Evolutionary conservation across 2,888 invertebrate species (phyloP).

Genomic region (Diloba caeruleocephala): DNA sequence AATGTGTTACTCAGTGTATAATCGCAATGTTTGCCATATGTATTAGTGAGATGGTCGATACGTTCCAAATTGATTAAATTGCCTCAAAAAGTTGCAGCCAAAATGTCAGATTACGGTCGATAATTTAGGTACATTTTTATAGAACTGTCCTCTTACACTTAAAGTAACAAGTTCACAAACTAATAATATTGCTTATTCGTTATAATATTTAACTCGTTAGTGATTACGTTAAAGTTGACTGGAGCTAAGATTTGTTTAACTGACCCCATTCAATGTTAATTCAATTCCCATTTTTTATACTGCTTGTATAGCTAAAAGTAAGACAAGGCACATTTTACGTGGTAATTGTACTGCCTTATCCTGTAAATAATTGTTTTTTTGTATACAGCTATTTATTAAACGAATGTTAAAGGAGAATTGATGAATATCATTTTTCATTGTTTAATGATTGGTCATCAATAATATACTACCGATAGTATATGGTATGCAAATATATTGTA

Average conservation of each 20-base stretch:
- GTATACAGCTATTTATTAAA: conserved; percentile 90
- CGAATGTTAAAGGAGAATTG: conserved; percentile 86
- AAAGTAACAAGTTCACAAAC: conserved; percentile 87
- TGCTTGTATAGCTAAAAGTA: conserved; percentile 87
- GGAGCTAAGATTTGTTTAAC: conserved; percentile 80
- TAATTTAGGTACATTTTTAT: conserved; percentile 61
- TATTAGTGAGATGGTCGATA: conserved; percentile 85
- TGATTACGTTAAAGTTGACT: conserved; percentile 84
- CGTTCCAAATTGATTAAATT: conserved; percentile 74
- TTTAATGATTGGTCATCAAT: conserved; percentile 88
- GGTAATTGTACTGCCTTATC: conserved; percentile 88
- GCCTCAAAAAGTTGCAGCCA: conserved; percentile 72
- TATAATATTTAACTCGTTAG: conserved; percentile 85
- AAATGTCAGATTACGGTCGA: conserved; percentile 65
- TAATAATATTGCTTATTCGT: conserved; percentile 86
- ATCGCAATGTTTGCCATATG: conserved; percentile 84
- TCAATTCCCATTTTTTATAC: conserved; percentile 84
- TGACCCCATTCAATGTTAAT: conserved; percentile 78
- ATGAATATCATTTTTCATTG: conserved; percentile 87
- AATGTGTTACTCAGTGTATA: conserved; percentile 62
- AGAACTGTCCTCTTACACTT: conserved; percentile 65
- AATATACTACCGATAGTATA: conserved; percentile 88
- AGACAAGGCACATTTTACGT: conserved; percentile 86
- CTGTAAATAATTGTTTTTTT: conserved; percentile 90
- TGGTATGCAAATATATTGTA: conserved; percentile 89